These are phyloP conservation scores for Dryobota labecula DNA, from an alignment of 2,888 invertebrate species.

Conservation along the genomic window DNA sequence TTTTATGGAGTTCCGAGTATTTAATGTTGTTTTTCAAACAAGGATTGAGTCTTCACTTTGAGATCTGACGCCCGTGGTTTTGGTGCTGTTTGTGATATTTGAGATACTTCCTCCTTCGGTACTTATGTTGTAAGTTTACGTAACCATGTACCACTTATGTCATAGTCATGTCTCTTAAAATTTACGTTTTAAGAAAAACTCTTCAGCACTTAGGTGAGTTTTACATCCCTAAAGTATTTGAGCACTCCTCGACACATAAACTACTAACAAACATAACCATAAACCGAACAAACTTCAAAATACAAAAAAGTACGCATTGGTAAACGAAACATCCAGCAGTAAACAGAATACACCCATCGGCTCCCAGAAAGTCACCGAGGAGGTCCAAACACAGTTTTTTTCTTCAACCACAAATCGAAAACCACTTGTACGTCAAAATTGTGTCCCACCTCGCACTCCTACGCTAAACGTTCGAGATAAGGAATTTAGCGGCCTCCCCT, in stretches of 20 bases:
- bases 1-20: slow-evolving; percentile 68
- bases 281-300: slow-evolving; percentile 45
- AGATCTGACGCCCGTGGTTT: slow-evolving; percentile 55
- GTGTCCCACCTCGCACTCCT: slow-evolving; percentile 72
- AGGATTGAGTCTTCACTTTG: slow-evolving; percentile 64
- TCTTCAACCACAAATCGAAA: slow-evolving; percentile 67
- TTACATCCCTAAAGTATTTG: slow-evolving; percentile 25
- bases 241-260: slow-evolving; percentile 33
- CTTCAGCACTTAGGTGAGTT: slow-evolving; percentile 1
- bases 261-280: slow-evolving; percentile 27
- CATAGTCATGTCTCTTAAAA: slow-evolving; percentile 33
- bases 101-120: slow-evolving; percentile 50
- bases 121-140: slow-evolving; percentile 35
- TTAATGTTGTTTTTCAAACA: slow-evolving; percentile 62
- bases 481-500: slow-evolving; percentile 88
- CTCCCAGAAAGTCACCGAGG: slow-evolving; percentile 63
- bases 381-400: slow-evolving; percentile 67
- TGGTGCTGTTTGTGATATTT: slow-evolving; percentile 45
- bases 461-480: slow-evolving; percentile 85
- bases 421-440: slow-evolving; percentile 68
- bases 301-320: slow-evolving; percentile 42
- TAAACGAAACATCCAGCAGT: slow-evolving; percentile 51
- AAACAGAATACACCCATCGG: slow-evolving; percentile 56
- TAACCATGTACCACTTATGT: slow-evolving; percentile 52
- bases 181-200: slow-evolving; percentile 32